A percentile compares a stretch with the other conserved stretches of the same genome.
Conservation (phyloP, 2,797 vertebrate species). For the Sciurus vulgaris region DNA sequence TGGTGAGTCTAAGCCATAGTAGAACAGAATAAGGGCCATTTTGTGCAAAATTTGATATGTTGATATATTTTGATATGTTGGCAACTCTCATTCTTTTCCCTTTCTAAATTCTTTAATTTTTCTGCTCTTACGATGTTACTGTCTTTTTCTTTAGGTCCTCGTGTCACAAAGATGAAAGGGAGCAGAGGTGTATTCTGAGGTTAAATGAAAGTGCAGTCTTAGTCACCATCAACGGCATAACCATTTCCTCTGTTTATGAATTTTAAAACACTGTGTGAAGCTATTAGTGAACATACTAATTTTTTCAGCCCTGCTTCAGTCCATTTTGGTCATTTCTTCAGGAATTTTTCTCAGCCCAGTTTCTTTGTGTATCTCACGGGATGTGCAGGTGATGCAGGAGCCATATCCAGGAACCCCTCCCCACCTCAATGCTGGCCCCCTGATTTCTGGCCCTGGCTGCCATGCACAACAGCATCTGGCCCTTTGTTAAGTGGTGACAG, state of each 20-base stretch:
- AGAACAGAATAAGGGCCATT: neutral
- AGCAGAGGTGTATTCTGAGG: neutral
- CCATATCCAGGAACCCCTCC: no score
- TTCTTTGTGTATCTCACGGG: neutral
- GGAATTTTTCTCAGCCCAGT: neutral
- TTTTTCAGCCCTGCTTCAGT: neutral
- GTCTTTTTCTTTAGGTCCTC: neutral
- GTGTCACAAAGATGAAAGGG: neutral
- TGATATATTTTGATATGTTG: no score
- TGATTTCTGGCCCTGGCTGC: neutral
- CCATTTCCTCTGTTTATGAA: neutral
- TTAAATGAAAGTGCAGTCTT: neutral
- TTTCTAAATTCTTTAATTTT: neutral
- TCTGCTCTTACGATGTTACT: neutral
- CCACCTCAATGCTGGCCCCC: neutral
- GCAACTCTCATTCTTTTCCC: neutral
- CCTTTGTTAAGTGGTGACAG: conserved; percentile 62
- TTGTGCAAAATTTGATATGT: neutral
- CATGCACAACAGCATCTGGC: conserved; percentile 50
- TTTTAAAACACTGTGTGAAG: neutral
- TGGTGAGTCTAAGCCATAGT: neutral
- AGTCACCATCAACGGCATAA: neutral
- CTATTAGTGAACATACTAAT: neutral
- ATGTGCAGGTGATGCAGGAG: neutral
- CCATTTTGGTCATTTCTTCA: neutral